A percentile compares a stretch with the other conserved stretches of the same genome.
phyloP scores from a whole-genome alignment of 1,140 invertebrate genomes.

The Drosophila azteca region DNA sequence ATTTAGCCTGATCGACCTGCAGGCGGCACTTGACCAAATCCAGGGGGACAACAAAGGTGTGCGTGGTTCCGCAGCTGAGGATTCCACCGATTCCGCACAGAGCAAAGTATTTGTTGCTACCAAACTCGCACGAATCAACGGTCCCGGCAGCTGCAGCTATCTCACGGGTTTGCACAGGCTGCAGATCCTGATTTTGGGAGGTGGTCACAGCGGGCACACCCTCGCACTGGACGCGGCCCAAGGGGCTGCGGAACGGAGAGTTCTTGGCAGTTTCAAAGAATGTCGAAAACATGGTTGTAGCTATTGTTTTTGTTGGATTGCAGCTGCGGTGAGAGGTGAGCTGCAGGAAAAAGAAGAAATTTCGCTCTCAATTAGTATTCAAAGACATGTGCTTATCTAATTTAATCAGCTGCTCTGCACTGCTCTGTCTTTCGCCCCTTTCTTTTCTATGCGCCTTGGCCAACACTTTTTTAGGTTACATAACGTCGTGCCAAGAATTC shows the following conservation, averaged over 20 bases:
- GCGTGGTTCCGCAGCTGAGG: slow-evolving; percentile 95
- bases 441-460: slow-evolving; percentile 2
- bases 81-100: slow-evolving; percentile 97
- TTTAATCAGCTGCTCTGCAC: slow-evolving; percentile 61
- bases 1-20: slow-evolving; percentile 88
- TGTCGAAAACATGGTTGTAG: slow-evolving; percentile 87
- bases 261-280: slow-evolving; percentile 89
- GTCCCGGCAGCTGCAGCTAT: slow-evolving; percentile 86
- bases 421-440: slow-evolving; percentile 3
- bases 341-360: slow-evolving; percentile 31
- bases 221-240: slow-evolving; percentile 87
- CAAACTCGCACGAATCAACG: slow-evolving; percentile 95
- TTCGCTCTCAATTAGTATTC: slow-evolving; percentile 14
- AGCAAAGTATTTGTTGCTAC: slow-evolving; percentile 95
- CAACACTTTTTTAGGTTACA: slow-evolving; percentile 65
- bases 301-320: slow-evolving; percentile 20
- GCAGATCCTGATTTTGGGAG: slow-evolving; percentile 42
- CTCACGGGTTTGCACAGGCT: slow-evolving; percentile 85
- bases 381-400: slow-evolving; percentile 55
- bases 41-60: slow-evolving; percentile 94
- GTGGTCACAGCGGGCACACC: slow-evolving; percentile 61
- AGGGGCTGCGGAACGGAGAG: slow-evolving; percentile 89
- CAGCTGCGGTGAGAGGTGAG: slow-evolving; percentile 7
- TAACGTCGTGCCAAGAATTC: slow-evolving; percentile 57
- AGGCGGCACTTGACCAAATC: slow-evolving; percentile 98